Evolutionary conservation across 2,113 vertebrate species (phyloP), one percentile per base, ranked within the genome.

Genomic region (Clupea harengus): DNA sequence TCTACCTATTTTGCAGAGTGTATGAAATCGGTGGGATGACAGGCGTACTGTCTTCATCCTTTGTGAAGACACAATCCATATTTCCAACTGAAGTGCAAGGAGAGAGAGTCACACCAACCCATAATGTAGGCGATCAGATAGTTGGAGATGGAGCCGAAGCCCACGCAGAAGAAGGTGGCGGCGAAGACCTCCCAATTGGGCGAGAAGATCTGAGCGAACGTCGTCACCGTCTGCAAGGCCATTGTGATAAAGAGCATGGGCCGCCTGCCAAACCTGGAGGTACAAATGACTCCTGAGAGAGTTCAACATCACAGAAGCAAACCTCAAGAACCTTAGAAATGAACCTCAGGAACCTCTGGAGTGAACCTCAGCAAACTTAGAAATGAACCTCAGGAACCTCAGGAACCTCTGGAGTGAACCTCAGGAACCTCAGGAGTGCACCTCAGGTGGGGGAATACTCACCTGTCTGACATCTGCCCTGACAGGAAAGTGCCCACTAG

Each of bases 401-500:
- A 39, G 39, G 2, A 39, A n/a, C n/a, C n/a, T n/a, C n/a, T n/a
- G n/a, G n/a, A n/a, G n/a, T n/a, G n/a, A n/a, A n/a, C n/a, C n/a
- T n/a, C n/a, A n/a, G n/a, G n/a, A n/a, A n/a, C n/a, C 39, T 39
- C 39, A 39, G 39, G 39, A 39, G n/a, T n/a, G n/a, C n/a, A 39
- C 39, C 39, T 39, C 39, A 39, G 39, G 39, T 39, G 39, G 39
- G 39, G 39, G 39, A 39, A 39, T 39, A 81, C 88, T 28, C 93
- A 98, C 97, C 95, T 97, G 96, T 98, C 97, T 88, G 97, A 97
- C 84, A 97, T 91, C 90, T 97, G 97, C 86, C 97, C 97, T 0
- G 97, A 98, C 81, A 96, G 0, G 85, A 97, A 94, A 0, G 95
- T 96, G 89, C 97, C 97, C 6, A 96, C 0, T 22, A 98, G 93